Evolutionary conservation across 2,888 invertebrate species (phyloP), one percentile per base, ranked within the genome.

Genomic region (Eremobia ochroleuca): DNA sequence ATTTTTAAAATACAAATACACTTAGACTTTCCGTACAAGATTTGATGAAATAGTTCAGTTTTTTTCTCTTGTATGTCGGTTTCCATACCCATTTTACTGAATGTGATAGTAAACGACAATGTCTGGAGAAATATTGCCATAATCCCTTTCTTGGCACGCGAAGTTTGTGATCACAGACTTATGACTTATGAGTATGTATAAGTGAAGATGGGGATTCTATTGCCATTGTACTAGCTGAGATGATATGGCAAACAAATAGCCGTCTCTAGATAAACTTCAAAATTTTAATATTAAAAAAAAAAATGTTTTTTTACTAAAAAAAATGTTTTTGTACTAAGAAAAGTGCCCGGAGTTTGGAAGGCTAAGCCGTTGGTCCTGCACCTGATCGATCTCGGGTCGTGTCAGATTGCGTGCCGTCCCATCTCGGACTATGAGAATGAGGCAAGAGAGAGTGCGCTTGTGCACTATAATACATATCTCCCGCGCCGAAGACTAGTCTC

Each of bases 61-160:
- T 34, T 25, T 43, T 28, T 25, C 11, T 18, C 9, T 43, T 11
- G 0, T 21, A 28, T 21, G 11, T 74, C 1, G 9, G 3, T 34
- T 66, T 28, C 3, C 21, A 28, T 18, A 55, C 25, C 1, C 4
- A 18, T 21, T 55, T 46, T 4, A 64, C 21, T n/a, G 21, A 58
- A 59, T 59, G 9, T 5, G 25, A 25, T 11, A 37, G 4, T n/a
- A 49, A 66, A 46, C 4, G 31, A 40, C n/a, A 15, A 1, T 31
- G 18, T n/a, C 59, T n/a, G 21, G 3, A 49, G n/a, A 40, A 40
- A 31, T 37, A 67, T 67, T 31, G 40, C 4, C 11, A 59, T 21
- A 49, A 67, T 77, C 6, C 37, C 46, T n/a, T 31, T 49, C 28
- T 77, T 77, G 58, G 66, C 46, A 66, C 37, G 66, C 37, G 0